These are phyloP conservation scores for Chrysopilus asiliformis DNA, from an alignment of 2,888 invertebrate species.

Conservation along the genomic window DNA sequence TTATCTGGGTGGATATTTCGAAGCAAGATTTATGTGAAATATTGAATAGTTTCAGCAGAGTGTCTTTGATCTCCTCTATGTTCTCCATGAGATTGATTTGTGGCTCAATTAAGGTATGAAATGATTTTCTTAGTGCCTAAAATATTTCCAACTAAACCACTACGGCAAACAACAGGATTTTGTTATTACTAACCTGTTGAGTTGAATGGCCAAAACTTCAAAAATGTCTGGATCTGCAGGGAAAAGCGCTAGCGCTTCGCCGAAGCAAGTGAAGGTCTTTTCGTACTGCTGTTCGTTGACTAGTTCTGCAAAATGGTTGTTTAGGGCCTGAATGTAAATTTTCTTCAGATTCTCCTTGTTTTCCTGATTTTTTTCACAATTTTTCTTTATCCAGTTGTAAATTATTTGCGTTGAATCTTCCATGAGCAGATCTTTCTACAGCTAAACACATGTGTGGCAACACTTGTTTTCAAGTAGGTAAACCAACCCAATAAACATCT, in stretches of 20 bases:
- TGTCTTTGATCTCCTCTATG: slow-evolving; percentile 9
- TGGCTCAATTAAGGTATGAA: background rate
- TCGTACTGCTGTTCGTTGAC: slow-evolving; percentile 9
- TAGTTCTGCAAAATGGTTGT: slow-evolving; percentile 6
- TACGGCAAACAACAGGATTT: too few species aligned
- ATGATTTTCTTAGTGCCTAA: slow-evolving; percentile 1
- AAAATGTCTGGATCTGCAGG: slow-evolving; percentile 12
- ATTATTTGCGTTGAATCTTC: slow-evolving; percentile 8
- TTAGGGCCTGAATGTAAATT: slow-evolving; percentile 4
- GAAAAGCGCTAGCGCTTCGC: slow-evolving; percentile 7
- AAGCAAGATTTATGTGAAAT: slow-evolving; percentile 11
- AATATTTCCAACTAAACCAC: slow-evolving; percentile 1
- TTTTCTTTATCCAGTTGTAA: slow-evolving; percentile 8
- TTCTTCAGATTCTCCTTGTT: slow-evolving; percentile 7
- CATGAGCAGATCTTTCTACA: too few species aligned
- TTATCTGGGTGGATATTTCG: slow-evolving; percentile 9
- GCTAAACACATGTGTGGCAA: too few species aligned
- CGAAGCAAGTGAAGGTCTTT: slow-evolving; percentile 10
- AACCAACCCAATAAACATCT: too few species aligned
- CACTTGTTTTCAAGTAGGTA: too few species aligned
- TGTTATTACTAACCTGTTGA: slow-evolving; percentile 12
- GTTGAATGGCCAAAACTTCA: slow-evolving; percentile 10
- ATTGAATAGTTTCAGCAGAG: slow-evolving; percentile 10
- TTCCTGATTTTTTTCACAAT: slow-evolving; percentile 5
- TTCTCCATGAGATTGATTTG: slow-evolving; percentile 10